Evolutionary conservation across 2,888 invertebrate genomes (phyloP).

Genomic region (Hybos culiciformis): DNA sequence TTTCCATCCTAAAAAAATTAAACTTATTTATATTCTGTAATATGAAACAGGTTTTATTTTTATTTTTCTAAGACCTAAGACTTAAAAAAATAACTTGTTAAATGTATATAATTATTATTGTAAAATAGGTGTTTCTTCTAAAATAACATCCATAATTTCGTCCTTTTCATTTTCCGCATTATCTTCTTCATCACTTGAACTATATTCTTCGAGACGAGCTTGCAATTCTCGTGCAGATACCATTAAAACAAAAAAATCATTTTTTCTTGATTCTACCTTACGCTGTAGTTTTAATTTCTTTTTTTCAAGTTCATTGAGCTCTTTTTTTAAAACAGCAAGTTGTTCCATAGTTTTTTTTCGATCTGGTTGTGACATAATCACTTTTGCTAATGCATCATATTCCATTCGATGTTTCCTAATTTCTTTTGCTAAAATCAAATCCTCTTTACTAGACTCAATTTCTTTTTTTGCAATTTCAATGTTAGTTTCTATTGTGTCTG

Average conservation of each 20-base stretch:
- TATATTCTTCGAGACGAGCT: constrained; percentile 49
- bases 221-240: constrained; percentile 77
- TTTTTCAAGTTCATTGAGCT: constrained; percentile 54
- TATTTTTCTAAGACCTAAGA: no score
- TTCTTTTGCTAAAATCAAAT: constrained; percentile 68
- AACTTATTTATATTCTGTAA: no score
- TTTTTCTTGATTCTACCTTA: constrained; percentile 67
- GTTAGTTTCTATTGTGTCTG: constrained; percentile 60
- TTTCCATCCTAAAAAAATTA: no score
- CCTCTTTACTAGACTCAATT: constrained; percentile 69
- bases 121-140: no score
- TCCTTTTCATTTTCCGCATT: no score
- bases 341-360: constrained; percentile 62
- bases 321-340: constrained; percentile 55
- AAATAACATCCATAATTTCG: no score
- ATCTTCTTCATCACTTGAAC: not conserved
- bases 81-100: no score
- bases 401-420: constrained; percentile 82
- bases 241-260: constrained; percentile 80
- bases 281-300: constrained; percentile 59
- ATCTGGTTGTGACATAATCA: constrained; percentile 82
- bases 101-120: no score
- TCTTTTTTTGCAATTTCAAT: constrained; percentile 68
- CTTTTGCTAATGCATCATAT: constrained; percentile 83
- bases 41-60: no score